Evolutionary conservation across 1,140 invertebrate genomes (phyloP), one percentile per base, ranked within the genome.

Genomic region (Drosophila equinoxialis): DNA sequence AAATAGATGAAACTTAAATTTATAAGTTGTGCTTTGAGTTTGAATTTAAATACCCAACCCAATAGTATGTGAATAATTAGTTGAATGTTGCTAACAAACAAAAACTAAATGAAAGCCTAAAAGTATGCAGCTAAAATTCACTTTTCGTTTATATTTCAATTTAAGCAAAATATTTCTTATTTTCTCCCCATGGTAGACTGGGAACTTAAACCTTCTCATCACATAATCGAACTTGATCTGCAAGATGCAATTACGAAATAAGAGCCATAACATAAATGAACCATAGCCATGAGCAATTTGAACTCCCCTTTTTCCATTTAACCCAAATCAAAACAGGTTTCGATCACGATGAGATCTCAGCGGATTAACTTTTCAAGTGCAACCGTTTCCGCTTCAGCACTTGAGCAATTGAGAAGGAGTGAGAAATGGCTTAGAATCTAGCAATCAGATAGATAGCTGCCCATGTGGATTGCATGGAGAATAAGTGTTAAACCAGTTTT

Each of bases 381-480:
- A 68, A 74, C 76, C 68, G 79, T 86, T 86, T 86, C 83, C 82
- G 82, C 82, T 82, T 82, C 75, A 86, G 82, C 75, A 63, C 77
- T 74, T 80, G 35, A 80, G 71, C 83, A 74, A 73, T 86, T 48
- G 17, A 48, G 64, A 77, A 81, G 79, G 81, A 87, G 82, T 87
- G 30, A 87, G 83, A 78, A 87, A 85, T 85, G 83, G 58, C 68
- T 85, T 63, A 87, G 82, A 87, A 87, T 86, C 45, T 8, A 51
- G 73, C 23, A 30, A 17, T 59, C 13, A 66, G 68, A 48, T 63
- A 26, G 41, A 45, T 30, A 26, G 39, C 14, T 17, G 11, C 42
- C 30, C 54, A 30, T 23, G 8, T 62, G 45, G 59, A 69, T 61
- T 64, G 57, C 11, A 26, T 72, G 73, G 68, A 66, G 69, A 39